These are phyloP conservation scores for Bungarus multicinctus DNA, from an alignment of 2,113 vertebrate species.

Conservation along the genomic window DNA sequence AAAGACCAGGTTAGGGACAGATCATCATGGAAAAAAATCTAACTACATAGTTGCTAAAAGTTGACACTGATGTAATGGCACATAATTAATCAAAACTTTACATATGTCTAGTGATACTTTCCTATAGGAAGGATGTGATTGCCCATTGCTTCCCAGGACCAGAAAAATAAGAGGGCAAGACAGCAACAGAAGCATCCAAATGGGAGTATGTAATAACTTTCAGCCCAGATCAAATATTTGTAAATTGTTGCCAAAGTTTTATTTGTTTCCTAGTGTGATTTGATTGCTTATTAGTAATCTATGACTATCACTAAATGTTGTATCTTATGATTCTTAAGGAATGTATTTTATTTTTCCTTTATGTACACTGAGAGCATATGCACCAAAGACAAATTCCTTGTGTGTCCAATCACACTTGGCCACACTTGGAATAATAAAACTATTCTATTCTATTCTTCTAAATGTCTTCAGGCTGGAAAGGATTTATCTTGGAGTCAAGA, in stretches of 20 bases:
- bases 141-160: not conserved
- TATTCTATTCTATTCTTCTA: too few species aligned
- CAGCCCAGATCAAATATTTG: not conserved
- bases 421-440: too few species aligned
- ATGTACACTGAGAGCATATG: too few species aligned
- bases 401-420: too few species aligned
- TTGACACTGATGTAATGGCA: not conserved
- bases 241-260: not conserved
- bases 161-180: not conserved
- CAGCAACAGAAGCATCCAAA: not conserved
- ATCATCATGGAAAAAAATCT: not conserved
- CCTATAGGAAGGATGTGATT: not conserved
- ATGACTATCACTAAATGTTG: too few species aligned
- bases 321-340: too few species aligned
- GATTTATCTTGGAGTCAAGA: not conserved
- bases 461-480: not conserved
- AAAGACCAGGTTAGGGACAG: not conserved
- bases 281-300: too few species aligned
- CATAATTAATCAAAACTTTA: not conserved
- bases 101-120: not conserved
- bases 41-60: not conserved
- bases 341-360: too few species aligned
- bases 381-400: too few species aligned
- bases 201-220: not conserved
- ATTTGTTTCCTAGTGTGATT: too few species aligned